A percentile compares a stretch with the other conserved stretches of the same genome.
Conservation (phyloP, 2,113 vertebrate genomes). For the Poicephalus meyeri region DNA sequence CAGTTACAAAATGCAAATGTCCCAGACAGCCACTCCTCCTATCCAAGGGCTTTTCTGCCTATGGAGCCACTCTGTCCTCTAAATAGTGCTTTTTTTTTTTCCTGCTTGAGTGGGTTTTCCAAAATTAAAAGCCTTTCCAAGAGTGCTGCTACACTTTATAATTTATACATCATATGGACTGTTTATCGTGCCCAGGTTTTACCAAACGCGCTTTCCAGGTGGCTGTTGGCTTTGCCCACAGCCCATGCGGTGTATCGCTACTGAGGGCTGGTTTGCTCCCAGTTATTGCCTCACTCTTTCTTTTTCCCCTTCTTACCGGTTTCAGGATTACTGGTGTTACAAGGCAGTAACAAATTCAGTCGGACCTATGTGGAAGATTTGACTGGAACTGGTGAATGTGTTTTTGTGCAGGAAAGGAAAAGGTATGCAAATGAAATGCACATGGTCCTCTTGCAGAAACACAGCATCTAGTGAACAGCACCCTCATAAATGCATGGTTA, state of each 20-base stretch:
- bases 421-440: fast-evolving
- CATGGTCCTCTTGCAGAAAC: not conserved
- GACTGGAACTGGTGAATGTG: fast-evolving
- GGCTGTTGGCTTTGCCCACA: not conserved
- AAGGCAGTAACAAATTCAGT: not conserved
- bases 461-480: fast-evolving
- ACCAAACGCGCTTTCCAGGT: not conserved
- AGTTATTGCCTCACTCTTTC: fast-evolving
- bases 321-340: not conserved
- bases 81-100: not conserved
- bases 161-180: not conserved
- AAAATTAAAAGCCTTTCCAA: not conserved
- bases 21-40: fast-evolving
- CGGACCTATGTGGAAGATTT: not conserved
- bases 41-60: fast-evolving
- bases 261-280: fast-evolving
- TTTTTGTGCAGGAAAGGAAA: not conserved
- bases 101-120: not conserved
- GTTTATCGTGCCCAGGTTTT: not conserved
- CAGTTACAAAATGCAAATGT: fast-evolving
- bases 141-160: not conserved
- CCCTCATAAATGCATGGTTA: fast-evolving
- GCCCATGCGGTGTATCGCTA: not conserved
- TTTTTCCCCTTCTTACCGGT: not conserved
- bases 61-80: fast-evolving